Evolutionary conservation across 2,113 vertebrate species (phyloP), one percentile per base, ranked within the genome.

Genomic region (Petrocephalus zakoni): DNA sequence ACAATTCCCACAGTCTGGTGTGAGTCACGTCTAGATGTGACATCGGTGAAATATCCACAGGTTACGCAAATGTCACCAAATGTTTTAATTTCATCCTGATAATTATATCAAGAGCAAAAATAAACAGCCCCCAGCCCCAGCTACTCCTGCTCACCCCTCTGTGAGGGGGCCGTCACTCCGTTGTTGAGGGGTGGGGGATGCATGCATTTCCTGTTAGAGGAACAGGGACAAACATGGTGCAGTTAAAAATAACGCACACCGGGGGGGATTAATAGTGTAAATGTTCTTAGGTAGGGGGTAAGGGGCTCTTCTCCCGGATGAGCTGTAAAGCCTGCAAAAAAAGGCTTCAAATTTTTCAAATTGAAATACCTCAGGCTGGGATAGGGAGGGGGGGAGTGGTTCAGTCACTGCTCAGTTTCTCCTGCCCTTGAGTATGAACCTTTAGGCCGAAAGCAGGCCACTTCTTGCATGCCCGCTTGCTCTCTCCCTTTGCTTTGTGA

Each of bases 61-160:
- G 49, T 85, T 85, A 85, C 51, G n/a, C 84, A 55, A 85, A 85
- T 85, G 84, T 85, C 84, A 53, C 78, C 46, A 55, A 85, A 85
- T 85, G 84, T 85, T 34, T 85, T 85, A 85, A 85, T 85, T 85
- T 53, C 49, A 52, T 52, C 83, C 25, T 52, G n/a, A 10, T 53
- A 85, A 29, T 53, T 52, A 55, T 55, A 85, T 52, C n/a, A 34
- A 51, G 17, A 29, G 51, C 49, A 55, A 85, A 82, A 53, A 29
- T 85, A 82, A 53, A 29, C 47, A 22, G 49, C 19, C 37, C 37
- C 78, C 9, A 37, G 42, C 34, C 21, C 78, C 15, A 1, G 61
- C n/a, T 6, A 4, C 61, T 15, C 17, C 53, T 6, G 11, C 29
- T n/a, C 22, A 61, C 29, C 75, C 75, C 34, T 2, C 37, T 61